phyloP scores from a whole-genome alignment of 2,797 vertebrate species.

The Alfaro cultratus region DNA sequence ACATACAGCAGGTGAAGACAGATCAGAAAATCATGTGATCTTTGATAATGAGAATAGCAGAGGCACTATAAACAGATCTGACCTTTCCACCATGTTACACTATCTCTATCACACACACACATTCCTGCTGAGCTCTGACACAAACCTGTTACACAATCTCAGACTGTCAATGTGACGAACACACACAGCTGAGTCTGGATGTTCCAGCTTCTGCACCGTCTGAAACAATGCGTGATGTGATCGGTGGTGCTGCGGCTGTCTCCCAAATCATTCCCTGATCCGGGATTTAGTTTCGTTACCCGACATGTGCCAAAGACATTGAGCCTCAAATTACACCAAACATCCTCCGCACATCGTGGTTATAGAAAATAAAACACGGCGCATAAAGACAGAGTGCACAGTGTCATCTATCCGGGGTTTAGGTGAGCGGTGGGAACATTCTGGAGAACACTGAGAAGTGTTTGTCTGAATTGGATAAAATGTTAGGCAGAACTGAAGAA shows the following conservation, averaged over 20 bases:
- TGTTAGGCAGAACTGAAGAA: background rate
- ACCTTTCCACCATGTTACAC: slow-evolving; percentile 1
- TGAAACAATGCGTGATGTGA: background rate
- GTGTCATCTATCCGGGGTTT: background rate
- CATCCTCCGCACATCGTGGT: background rate
- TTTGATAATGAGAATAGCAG: slow-evolving; percentile 51
- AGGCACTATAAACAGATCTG: slow-evolving; percentile 55
- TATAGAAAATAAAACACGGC: background rate
- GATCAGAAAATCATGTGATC: slow-evolving; percentile 38
- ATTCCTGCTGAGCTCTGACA: slow-evolving; percentile 28
- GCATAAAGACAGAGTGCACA: background rate
- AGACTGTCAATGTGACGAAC: slow-evolving; percentile 48
- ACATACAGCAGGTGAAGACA: background rate
- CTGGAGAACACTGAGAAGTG: background rate
- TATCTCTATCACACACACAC: slow-evolving; percentile 23
- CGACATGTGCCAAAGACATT: background rate
- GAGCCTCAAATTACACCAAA: background rate
- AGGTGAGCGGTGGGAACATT: background rate
- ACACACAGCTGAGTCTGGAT: slow-evolving; percentile 3
- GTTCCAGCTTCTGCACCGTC: background rate
- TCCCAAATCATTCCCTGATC: background rate
- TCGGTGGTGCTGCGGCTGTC: background rate
- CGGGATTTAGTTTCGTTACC: background rate
- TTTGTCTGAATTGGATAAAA: background rate
- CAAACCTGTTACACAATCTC: slow-evolving; percentile 59